Percentiles rank a stretch among this genome's conserved stretches.
phyloP scores from a whole-genome alignment of 2,113 vertebrate species.

The Pseudorasbora parva region DNA sequence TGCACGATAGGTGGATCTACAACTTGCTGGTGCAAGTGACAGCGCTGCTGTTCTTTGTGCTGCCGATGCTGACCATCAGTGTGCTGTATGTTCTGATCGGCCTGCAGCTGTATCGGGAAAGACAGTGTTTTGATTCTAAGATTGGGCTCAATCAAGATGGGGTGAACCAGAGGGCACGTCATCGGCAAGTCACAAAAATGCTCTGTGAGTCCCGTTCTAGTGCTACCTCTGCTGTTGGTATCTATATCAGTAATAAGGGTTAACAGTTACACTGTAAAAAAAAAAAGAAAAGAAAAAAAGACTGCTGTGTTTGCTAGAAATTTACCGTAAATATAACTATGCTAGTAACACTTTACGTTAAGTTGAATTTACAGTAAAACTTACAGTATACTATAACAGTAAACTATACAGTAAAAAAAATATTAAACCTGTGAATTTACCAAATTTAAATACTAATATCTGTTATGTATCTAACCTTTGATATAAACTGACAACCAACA shows the following conservation, averaged over 20 bases:
- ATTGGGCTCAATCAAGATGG: conserved; percentile 45
- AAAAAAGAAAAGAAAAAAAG: too few relatives aligned
- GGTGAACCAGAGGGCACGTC: conserved; percentile 64
- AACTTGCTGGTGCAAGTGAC: conserved; percentile 59
- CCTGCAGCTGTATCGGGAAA: conserved; percentile 63
- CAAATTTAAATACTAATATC: too few relatives aligned
- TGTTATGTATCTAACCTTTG: too few relatives aligned
- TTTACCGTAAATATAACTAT: too few relatives aligned
- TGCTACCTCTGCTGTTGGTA: neutral
- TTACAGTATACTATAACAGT: too few relatives aligned
- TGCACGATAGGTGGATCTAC: conserved; percentile 56
- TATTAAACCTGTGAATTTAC: too few relatives aligned
- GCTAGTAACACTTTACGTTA: too few relatives aligned
- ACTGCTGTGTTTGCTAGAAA: too few relatives aligned
- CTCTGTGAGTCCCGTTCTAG: conserved; percentile 66
- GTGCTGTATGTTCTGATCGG: conserved; percentile 76
- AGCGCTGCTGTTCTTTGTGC: conserved; percentile 69
- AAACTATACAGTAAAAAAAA: too few relatives aligned
- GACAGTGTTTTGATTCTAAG: conserved; percentile 11
- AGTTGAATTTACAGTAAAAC: too few relatives aligned
- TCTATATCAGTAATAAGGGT: neutral
- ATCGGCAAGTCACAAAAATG: conserved; percentile 79
- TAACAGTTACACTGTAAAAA: neutral
- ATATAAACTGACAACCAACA: too few relatives aligned
- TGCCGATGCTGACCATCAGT: conserved; percentile 74